Conservation (phyloP, 2,888 invertebrate genomes). For the Philaethria dido region DNA sequence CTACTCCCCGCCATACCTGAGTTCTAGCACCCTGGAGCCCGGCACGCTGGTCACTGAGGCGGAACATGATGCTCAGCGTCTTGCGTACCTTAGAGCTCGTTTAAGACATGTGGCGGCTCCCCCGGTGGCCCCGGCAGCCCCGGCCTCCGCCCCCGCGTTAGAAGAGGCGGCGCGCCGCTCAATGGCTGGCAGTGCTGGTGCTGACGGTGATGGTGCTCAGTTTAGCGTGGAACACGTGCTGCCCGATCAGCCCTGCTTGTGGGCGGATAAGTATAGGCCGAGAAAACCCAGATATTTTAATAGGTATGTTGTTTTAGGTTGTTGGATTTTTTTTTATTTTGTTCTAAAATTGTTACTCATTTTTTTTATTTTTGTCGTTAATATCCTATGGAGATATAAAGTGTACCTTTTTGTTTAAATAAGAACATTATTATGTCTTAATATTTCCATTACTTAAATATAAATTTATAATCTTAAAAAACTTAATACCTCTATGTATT, state of each 20-base stretch:
- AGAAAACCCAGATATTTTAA: conserved; percentile 99
- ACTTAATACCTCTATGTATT: too few relatives aligned
- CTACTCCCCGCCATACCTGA: conserved; percentile 91
- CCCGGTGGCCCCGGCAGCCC: conserved; percentile 76
- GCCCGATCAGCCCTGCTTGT: conserved; percentile 94
- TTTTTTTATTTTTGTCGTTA: too few relatives aligned
- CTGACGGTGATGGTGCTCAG: conserved; percentile 88
- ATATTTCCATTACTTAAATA: too few relatives aligned
- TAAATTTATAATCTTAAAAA: too few relatives aligned
- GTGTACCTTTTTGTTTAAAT: too few relatives aligned
- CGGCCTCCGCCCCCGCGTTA: conserved; percentile 71
- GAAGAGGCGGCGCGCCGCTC: conserved; percentile 52
- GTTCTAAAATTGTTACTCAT: too few relatives aligned
- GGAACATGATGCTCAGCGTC: conserved; percentile 89
- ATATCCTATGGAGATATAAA: too few relatives aligned
- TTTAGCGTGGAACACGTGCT: conserved; percentile 95
- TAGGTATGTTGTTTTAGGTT: conserved; percentile 58
- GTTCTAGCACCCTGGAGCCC: conserved; percentile 85
- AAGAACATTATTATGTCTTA: too few relatives aligned
- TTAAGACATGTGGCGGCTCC: conserved; percentile 75
- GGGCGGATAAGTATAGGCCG: conserved; percentile 99
- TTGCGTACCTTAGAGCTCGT: conserved; percentile 88
- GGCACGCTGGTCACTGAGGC: conserved; percentile 91
- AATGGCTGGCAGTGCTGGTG: conserved; percentile 37
- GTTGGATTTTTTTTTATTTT: neutral